Evolutionary conservation across 1,140 invertebrate genomes (phyloP), one percentile per base, ranked within the genome.

Genomic region (Drosophila equinoxialis): DNA sequence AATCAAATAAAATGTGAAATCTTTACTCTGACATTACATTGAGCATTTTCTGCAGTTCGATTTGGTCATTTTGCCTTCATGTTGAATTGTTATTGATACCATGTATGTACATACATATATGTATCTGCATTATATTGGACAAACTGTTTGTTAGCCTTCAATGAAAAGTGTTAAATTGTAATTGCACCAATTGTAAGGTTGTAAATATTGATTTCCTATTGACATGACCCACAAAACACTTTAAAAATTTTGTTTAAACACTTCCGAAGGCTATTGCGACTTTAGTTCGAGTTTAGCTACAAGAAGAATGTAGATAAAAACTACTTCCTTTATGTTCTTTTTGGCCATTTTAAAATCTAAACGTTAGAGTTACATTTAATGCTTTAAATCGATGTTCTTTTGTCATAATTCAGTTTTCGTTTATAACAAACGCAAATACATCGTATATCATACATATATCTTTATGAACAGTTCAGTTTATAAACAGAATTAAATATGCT

Each of bases 1-100:
- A 77, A 74, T 71, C 74, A 74, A 82, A 81, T 82, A 81, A 81
- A 81, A 76, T 68, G 51, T 23, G 55, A 68, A 73, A 65, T 69
- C 75, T 42, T 41, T 57, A 71, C 45, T 63, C 58, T 42, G 62
- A 42, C 35, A 48, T 37, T 42, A 39, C 37, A 39, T 48, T 33
- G 39, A 61, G 58, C 57, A 67, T 62, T 74, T 73, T 23, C 37
- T 48, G 23, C 17, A 35, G 13, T 54, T 45, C 48, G 65, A 62
- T 62, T 60, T 23, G n/a, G 68, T 37, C 41, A 17, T 23, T 26
- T 64, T 26, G 54, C 26, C 7, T 20, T 54, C 64, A 35, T 35
- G 42, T 70, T 17, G 14, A 48, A 57, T 42, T 55, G 35, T 57
- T 67, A 60, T 54, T 54, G 30, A 58, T 45, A 51, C 45, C 10